Percentiles rank a stretch among this genome's conserved stretches.
Conservation (phyloP, 1,140 invertebrate species). For the Diploscapter pachys region DNA sequence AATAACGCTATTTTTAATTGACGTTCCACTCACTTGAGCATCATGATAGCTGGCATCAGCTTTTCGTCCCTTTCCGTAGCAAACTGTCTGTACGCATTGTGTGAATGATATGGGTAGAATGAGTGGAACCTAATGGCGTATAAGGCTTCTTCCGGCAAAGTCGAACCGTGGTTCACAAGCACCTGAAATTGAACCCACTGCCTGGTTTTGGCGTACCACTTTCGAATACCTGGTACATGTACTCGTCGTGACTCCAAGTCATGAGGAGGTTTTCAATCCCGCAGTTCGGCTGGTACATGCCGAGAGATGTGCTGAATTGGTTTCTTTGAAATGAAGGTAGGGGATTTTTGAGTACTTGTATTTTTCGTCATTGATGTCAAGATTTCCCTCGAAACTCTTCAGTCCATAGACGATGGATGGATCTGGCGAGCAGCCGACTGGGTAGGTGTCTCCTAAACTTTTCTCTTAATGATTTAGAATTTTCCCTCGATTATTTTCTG, state of each 20-base stretch:
- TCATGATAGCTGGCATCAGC: conserved; percentile 30
- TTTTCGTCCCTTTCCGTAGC: conserved; percentile 38
- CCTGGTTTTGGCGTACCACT: neutral
- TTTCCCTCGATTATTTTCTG: too few relatives aligned
- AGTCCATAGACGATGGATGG: conserved; percentile 81
- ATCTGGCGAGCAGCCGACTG: conserved; percentile 82
- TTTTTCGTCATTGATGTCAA: conserved; percentile 74
- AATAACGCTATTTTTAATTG: too few relatives aligned
- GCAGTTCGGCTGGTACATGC: conserved; percentile 83
- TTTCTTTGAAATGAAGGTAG: too few relatives aligned
- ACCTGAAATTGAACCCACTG: conserved; percentile 41
- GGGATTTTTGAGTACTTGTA: conserved; percentile 61
- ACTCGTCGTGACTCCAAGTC: conserved; percentile 97
- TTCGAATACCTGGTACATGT: conserved; percentile 69
- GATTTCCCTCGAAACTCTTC: conserved; percentile 74
- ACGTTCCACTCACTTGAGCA: conserved; percentile 38
- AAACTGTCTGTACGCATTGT: conserved; percentile 41
- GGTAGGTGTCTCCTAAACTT: conserved; percentile 74
- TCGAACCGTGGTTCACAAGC: conserved; percentile 72
- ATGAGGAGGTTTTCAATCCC: conserved; percentile 81
- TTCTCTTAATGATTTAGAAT: too few relatives aligned
- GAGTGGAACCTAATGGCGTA: conserved; percentile 69
- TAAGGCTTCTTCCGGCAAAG: conserved; percentile 76
- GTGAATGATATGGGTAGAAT: conserved; percentile 48
- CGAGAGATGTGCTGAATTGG: conserved; percentile 71